Conservation (phyloP, 2,888 invertebrate genomes). For the Anthoptus insignis region DNA sequence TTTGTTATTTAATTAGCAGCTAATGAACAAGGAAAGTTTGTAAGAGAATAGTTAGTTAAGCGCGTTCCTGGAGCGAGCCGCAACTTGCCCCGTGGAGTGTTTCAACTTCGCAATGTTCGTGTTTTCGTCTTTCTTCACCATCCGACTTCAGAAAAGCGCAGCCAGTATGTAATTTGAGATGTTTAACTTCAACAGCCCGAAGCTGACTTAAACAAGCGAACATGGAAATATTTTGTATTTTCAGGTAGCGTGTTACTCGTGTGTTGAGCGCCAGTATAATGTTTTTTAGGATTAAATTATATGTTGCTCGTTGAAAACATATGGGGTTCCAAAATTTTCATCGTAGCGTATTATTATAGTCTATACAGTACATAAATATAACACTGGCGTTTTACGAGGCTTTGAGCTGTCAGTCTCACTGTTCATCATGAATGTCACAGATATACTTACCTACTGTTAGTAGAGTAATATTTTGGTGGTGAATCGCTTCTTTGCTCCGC, state of each 20-base stretch:
- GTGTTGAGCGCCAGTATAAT: background rate
- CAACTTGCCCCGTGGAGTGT: background rate
- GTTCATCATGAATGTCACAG: too few relatives aligned
- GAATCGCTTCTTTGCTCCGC: too few relatives aligned
- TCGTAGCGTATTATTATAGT: background rate
- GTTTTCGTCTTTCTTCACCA: constrained; percentile 9
- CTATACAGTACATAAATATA: too few relatives aligned
- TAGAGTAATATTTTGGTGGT: too few relatives aligned
- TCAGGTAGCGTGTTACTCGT: background rate
- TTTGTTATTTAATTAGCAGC: constrained; percentile 27
- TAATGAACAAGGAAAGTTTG: constrained; percentile 28
- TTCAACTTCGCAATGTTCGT: constrained; percentile 5
- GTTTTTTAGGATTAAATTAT: too few relatives aligned
- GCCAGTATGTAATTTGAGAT: constrained; percentile 11
- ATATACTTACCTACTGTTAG: too few relatives aligned
- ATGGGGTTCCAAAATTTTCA: too few relatives aligned
- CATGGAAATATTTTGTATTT: background rate
- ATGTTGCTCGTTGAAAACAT: too few relatives aligned
- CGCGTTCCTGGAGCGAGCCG: constrained; percentile 7
- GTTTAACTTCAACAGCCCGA: constrained; percentile 9
- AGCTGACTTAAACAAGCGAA: background rate
- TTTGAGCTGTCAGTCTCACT: too few relatives aligned
- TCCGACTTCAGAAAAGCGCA: constrained; percentile 11
- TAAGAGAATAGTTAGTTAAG: constrained; percentile 19
- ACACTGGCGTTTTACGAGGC: too few relatives aligned